phyloP scores from a whole-genome alignment of 2,888 invertebrate genomes.

The Trileptium ribeirensis region DNA sequence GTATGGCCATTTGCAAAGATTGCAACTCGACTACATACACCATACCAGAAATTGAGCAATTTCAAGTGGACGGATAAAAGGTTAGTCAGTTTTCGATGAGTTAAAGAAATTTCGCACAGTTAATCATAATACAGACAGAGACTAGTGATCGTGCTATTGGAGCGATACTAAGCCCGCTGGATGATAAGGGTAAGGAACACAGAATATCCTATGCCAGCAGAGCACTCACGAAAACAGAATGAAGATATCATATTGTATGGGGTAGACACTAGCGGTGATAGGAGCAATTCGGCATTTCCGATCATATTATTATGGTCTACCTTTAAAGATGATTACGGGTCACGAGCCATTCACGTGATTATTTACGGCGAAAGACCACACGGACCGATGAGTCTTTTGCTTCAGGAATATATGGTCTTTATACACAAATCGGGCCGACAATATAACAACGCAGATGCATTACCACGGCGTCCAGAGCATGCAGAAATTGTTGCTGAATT shows the following conservation, averaged over 20 bases:
- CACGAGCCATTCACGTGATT: neutral
- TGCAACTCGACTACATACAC: neutral
- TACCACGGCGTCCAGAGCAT: too few relatives aligned
- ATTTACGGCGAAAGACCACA: neutral
- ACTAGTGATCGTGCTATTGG: neutral
- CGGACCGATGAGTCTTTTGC: neutral
- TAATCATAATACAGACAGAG: neutral
- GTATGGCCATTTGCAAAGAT: neutral
- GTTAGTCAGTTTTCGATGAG: neutral
- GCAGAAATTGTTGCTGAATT: too few relatives aligned
- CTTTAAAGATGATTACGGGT: neutral
- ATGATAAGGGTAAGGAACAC: neutral
- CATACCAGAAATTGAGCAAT: neutral
- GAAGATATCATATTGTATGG: neutral
- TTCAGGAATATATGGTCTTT: neutral
- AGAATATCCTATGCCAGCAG: neutral
- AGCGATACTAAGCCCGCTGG: neutral
- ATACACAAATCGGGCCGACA: too few relatives aligned
- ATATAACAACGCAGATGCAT: too few relatives aligned
- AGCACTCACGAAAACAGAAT: neutral
- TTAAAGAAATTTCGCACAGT: neutral
- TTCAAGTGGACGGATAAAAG: neutral
- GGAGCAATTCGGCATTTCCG: neutral
- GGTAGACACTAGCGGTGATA: neutral
- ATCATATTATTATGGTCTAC: neutral